Percentiles rank a stretch among this genome's conserved stretches.
These are phyloP conservation scores for Sapajus apella DNA, from an alignment of 2,113 vertebrate species.

Conservation along the genomic window DNA sequence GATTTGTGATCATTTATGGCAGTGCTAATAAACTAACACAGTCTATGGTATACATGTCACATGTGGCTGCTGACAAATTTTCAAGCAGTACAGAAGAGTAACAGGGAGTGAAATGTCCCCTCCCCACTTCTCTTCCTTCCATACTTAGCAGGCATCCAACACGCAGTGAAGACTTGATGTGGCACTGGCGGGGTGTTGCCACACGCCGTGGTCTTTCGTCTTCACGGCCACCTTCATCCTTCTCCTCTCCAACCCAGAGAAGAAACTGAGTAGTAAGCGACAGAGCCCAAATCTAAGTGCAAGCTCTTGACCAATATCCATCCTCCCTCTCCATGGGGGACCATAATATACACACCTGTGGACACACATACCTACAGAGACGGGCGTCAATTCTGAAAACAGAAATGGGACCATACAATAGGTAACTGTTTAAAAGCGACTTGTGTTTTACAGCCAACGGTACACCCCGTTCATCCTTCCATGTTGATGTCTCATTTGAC, in stretches of 20 bases:
- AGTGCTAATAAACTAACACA: neutral
- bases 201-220: fast-evolving
- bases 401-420: neutral
- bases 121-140: neutral
- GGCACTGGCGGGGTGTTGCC: neutral
- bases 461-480: neutral
- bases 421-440: neutral
- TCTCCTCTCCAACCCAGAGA: neutral
- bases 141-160: neutral
- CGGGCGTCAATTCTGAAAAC: neutral
- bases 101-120: neutral
- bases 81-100: neutral
- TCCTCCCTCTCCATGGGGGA: neutral
- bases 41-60: fast-evolving
- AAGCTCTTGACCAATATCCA: neutral
- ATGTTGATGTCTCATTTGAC: fast-evolving
- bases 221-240: fast-evolving
- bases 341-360: fast-evolving
- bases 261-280: neutral
- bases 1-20: too few relatives aligned
- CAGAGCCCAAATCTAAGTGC: neutral
- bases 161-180: too few relatives aligned
- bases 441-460: neutral
- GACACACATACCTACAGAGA: neutral
- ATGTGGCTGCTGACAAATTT: neutral